A percentile compares a stretch with the other conserved stretches of the same genome.
Evolutionary conservation across 2,888 invertebrate genomes (phyloP).

Genomic region (Calliopum simillimum): DNA sequence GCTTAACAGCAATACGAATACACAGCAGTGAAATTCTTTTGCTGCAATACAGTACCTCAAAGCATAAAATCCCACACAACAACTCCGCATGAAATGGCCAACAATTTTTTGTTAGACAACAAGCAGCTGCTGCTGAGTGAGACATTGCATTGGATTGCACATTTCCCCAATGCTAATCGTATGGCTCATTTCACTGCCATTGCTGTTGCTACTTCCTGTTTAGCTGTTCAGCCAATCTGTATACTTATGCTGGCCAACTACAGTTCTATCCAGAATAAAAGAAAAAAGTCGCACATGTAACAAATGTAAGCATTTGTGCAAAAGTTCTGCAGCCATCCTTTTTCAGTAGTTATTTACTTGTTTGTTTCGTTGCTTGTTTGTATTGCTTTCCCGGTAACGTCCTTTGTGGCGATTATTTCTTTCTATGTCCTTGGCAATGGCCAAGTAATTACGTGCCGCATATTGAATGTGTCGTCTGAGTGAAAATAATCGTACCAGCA

Average conservation of each 20-base stretch:
- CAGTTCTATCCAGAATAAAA: background rate
- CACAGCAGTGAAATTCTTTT: background rate
- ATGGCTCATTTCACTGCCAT: background rate
- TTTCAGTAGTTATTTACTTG: background rate
- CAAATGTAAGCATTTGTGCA: conserved; percentile 2
- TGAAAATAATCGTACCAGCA: background rate
- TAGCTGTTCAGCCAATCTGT: no score
- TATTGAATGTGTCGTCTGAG: conserved; percentile 16
- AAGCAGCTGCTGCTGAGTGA: background rate
- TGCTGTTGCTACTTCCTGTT: background rate
- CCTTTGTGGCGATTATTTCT: background rate
- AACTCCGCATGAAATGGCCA: background rate
- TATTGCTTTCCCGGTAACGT: background rate
- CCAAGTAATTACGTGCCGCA: conserved; percentile 21
- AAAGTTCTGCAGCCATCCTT: background rate
- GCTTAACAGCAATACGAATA: background rate
- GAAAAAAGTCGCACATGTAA: background rate
- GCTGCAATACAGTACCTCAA: background rate
- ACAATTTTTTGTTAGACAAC: background rate
- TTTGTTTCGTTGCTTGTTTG: background rate
- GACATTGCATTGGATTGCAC: background rate
- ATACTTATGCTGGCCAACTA: background rate
- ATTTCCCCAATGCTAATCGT: background rate
- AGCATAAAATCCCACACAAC: background rate
- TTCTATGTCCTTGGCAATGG: conserved; percentile 14